A percentile compares a stretch with the other conserved stretches of the same genome.
These are phyloP conservation scores for Drosophila biarmipes DNA, from an alignment of 1,140 invertebrate genomes.

Conservation along the genomic window DNA sequence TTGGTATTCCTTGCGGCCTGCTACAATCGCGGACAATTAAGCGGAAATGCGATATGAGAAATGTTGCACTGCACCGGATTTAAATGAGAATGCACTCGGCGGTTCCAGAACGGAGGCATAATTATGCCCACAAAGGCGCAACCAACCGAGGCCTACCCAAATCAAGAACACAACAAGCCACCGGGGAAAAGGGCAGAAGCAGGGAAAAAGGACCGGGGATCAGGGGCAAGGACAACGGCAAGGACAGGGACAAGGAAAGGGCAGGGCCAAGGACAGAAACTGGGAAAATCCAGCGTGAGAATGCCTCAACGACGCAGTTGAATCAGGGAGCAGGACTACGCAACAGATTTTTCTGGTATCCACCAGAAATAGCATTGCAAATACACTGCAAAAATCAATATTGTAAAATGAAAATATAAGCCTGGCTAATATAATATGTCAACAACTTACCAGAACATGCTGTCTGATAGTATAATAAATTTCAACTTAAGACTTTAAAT, in stretches of 20 bases:
- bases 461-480: too few species aligned
- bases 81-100: slow-evolving; percentile 69
- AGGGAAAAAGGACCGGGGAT: slow-evolving; percentile 21
- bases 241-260: slow-evolving; percentile 48
- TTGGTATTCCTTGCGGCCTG: slow-evolving; percentile 10
- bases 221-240: slow-evolving; percentile 59
- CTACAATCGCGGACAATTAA: slow-evolving; percentile 65
- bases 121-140: slow-evolving; percentile 44
- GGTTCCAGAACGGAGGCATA: slow-evolving; percentile 38
- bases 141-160: slow-evolving; percentile 65
- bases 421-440: too few species aligned
- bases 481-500: too few species aligned
- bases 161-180: slow-evolving; percentile 64
- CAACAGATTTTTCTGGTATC: slow-evolving; percentile 53
- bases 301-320: slow-evolving; percentile 44
- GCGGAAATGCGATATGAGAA: slow-evolving; percentile 68
- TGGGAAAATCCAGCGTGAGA: slow-evolving; percentile 56
- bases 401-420: background rate
- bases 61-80: slow-evolving; percentile 61
- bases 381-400: slow-evolving; percentile 4
- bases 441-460: too few species aligned
- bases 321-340: slow-evolving; percentile 34
- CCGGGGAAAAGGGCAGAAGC: slow-evolving; percentile 38
- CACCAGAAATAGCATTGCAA: slow-evolving; percentile 11
- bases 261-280: slow-evolving; percentile 40